Conservation (phyloP, 2,797 vertebrate species). For the Notoglanidium macrostoma region DNA sequence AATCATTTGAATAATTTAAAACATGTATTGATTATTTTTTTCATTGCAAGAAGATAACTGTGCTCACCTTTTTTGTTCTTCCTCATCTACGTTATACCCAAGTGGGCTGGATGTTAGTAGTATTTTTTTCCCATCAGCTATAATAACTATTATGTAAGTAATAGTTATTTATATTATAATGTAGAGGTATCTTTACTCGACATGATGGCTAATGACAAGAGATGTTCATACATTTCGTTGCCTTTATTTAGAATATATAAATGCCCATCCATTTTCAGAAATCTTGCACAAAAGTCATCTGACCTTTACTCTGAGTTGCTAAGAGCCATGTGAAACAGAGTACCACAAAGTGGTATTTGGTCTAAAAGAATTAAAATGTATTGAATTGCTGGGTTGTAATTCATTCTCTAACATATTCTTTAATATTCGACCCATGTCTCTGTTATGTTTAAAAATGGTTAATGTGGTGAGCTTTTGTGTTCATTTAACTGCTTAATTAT, state of each 20-base stretch:
- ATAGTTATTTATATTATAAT: slow-evolving; percentile 3
- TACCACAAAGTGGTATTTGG: slow-evolving; percentile 25
- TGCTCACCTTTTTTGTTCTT: slow-evolving; percentile 6
- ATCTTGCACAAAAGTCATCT: slow-evolving; percentile 5
- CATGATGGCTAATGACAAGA: slow-evolving; percentile 19
- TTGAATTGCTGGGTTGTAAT: slow-evolving; percentile 14
- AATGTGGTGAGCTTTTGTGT: slow-evolving; percentile 47
- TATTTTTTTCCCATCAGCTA: not conserved
- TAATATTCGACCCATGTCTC: slow-evolving; percentile 31
- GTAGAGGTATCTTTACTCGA: not conserved
- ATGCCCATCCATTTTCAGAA: slow-evolving; percentile 11
- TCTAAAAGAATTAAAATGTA: slow-evolving; percentile 15
- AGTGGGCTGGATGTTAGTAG: slow-evolving; percentile 24
- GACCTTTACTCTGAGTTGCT: slow-evolving; percentile 6
- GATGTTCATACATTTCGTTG: slow-evolving; percentile 16
- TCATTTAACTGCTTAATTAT: slow-evolving; percentile 45
- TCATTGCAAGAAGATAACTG: slow-evolving; percentile 12
- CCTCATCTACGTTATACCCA: not conserved
- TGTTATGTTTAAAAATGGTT: slow-evolving; percentile 37
- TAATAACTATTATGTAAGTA: slow-evolving; percentile 21
- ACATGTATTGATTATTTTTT: not conserved
- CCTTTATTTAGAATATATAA: slow-evolving; percentile 3
- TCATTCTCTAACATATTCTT: slow-evolving; percentile 5
- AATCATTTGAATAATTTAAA: not conserved
- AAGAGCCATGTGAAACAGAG: slow-evolving; percentile 21